Conservation (phyloP, 2,797 vertebrate genomes). For the Scyliorhinus canicula region DNA sequence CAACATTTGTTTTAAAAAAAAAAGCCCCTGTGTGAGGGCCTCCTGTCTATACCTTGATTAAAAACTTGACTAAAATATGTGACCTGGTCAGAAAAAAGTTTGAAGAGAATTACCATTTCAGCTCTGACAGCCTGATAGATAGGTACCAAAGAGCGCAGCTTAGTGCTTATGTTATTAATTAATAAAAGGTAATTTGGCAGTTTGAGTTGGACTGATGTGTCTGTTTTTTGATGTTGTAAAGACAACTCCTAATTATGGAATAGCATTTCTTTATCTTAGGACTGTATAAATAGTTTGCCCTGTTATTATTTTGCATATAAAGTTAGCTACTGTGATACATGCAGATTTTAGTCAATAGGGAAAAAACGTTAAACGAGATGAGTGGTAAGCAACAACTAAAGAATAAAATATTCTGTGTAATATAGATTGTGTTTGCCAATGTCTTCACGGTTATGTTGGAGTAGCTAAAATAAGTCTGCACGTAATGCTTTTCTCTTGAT, state of each 20-base stretch:
- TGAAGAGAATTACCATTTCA: slow-evolving; percentile 36
- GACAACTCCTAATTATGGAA: neutral
- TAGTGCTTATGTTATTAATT: slow-evolving; percentile 35
- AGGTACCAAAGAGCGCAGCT: neutral
- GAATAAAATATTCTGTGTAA: neutral
- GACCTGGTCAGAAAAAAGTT: slow-evolving; percentile 29
- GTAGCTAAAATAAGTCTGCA: neutral
- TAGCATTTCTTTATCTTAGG: neutral
- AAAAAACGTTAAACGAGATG: neutral
- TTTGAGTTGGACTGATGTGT: slow-evolving; percentile 4
- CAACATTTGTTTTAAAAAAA: slow-evolving; percentile 14
- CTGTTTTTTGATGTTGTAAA: neutral
- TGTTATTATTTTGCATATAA: neutral
- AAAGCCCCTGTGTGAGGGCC: slow-evolving; percentile 30
- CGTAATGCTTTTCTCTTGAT: slow-evolving; percentile 21
- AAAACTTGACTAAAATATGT: slow-evolving; percentile 37
- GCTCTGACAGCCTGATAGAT: slow-evolving; percentile 28
- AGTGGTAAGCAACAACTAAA: neutral
- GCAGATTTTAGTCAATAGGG: neutral
- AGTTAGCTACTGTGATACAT: neutral
- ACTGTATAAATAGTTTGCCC: neutral
- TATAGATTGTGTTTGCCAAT: neutral
- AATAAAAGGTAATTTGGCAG: neutral
- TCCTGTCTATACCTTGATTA: slow-evolving; percentile 34
- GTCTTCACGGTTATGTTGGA: neutral